Conservation (phyloP, 2,888 invertebrate genomes). For the Philaethria dido region DNA sequence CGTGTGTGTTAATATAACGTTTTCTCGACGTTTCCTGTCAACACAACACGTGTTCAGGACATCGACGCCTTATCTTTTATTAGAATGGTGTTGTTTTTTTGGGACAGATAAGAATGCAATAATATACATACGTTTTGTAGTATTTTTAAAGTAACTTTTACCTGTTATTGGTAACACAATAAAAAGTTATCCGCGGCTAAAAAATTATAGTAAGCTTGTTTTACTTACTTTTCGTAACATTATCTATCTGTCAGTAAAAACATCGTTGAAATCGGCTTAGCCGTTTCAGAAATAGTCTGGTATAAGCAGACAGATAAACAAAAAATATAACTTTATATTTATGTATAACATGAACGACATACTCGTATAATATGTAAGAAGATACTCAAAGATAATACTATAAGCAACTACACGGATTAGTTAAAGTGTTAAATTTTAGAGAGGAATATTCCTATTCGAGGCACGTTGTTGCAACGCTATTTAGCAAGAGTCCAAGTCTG, state of each 20-base stretch:
- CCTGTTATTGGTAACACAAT: too few relatives aligned
- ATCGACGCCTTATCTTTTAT: background rate
- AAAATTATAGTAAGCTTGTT: too few relatives aligned
- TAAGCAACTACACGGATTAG: background rate
- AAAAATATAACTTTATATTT: too few relatives aligned
- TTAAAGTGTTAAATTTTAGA: slow-evolving; percentile 13
- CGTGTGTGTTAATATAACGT: slow-evolving; percentile 4
- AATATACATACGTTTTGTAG: too few relatives aligned
- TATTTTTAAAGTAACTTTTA: too few relatives aligned
- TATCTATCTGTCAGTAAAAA: too few relatives aligned
- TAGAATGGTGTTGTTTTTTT: background rate
- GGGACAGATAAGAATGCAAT: too few relatives aligned
- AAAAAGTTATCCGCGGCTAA: too few relatives aligned
- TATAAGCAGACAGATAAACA: too few relatives aligned
- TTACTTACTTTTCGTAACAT: background rate
- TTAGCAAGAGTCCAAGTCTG: slow-evolving; percentile 31
- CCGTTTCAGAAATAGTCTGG: too few relatives aligned
- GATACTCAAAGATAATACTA: background rate
- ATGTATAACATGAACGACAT: too few relatives aligned
- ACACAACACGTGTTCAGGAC: background rate
- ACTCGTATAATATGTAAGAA: background rate
- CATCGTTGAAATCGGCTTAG: too few relatives aligned
- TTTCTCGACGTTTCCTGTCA: background rate
- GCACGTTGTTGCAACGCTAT: slow-evolving; percentile 31
- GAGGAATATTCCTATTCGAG: slow-evolving; percentile 4